These are phyloP conservation scores for Galaxias olidus DNA, from an alignment of 2,797 vertebrate species.

Conservation along the genomic window DNA sequence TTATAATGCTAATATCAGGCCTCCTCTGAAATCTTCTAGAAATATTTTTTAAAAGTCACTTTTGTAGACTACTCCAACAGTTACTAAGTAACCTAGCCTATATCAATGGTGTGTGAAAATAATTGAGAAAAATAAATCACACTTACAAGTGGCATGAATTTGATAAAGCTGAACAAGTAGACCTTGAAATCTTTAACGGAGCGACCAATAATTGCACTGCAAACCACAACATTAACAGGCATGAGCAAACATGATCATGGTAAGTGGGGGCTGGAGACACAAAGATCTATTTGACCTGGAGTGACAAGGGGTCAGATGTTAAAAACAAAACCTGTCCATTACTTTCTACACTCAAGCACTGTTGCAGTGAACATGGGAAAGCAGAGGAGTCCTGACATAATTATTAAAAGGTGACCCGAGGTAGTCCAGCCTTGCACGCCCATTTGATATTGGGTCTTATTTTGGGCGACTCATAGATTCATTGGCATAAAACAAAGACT, in stretches of 20 bases:
- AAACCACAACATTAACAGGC: conserved; percentile 82
- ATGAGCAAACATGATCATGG: conserved; percentile 42
- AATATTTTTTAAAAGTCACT: background rate
- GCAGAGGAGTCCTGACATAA: conserved; percentile 26
- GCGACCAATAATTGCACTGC: conserved; percentile 98
- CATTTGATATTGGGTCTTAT: too few relatives aligned
- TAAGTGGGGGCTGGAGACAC: too few relatives aligned
- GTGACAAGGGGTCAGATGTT: background rate
- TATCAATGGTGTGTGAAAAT: background rate
- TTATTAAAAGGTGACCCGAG: background rate
- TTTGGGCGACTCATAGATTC: background rate
- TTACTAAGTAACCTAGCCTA: conserved; percentile 8
- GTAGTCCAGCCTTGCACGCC: too few relatives aligned
- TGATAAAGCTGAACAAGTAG: conserved; percentile 94
- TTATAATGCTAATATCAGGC: conserved; percentile 33
- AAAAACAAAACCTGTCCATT: background rate
- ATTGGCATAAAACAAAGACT: background rate
- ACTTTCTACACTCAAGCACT: too few relatives aligned
- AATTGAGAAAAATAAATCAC: conserved; percentile 35
- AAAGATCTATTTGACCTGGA: too few relatives aligned
- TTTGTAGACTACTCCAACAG: background rate
- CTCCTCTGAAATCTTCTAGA: conserved; percentile 43
- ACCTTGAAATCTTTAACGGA: conserved; percentile 94
- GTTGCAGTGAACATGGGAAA: background rate
- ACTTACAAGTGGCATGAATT: conserved; percentile 97